These are phyloP conservation scores for Camptogramma bilineatum DNA, from an alignment of 2,888 invertebrate genomes.

Conservation along the genomic window DNA sequence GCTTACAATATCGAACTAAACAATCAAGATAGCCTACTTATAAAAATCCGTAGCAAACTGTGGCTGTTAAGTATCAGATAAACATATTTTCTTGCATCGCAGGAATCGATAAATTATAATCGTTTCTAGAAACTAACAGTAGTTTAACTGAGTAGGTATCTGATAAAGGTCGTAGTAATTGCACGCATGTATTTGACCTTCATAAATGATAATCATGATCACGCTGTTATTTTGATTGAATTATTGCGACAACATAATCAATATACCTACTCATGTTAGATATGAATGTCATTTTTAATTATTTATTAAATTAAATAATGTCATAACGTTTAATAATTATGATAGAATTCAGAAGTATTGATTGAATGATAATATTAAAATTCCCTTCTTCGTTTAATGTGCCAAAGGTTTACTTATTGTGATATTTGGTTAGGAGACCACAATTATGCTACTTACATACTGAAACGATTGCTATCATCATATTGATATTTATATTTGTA, in stretches of 20 bases:
- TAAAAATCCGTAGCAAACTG: not conserved
- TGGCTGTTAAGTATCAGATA: not conserved
- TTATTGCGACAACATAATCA: not conserved
- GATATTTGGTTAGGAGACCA: slow-evolving; percentile 71
- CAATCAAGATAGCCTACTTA: not conserved
- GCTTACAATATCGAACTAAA: too few relatives aligned
- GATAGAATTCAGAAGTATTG: not conserved
- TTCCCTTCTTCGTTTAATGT: slow-evolving; percentile 43
- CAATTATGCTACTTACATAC: slow-evolving; percentile 32
- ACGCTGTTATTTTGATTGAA: not conserved
- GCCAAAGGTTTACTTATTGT: slow-evolving; percentile 75
- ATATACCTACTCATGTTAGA: too few relatives aligned
- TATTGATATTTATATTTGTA: too few relatives aligned
- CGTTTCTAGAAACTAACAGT: not conserved
- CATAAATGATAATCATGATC: not conserved
- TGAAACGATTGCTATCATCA: too few relatives aligned
- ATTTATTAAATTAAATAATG: too few relatives aligned
- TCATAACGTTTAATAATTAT: too few relatives aligned
- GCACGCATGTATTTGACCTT: not conserved
- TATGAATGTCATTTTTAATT: too few relatives aligned
- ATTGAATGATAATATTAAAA: not conserved
- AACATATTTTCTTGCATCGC: not conserved
- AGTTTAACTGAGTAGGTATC: not conserved
- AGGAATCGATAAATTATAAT: not conserved
- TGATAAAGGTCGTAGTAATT: not conserved